Conservation (phyloP, 2,113 vertebrate genomes). For the Tor tambroides region DNA sequence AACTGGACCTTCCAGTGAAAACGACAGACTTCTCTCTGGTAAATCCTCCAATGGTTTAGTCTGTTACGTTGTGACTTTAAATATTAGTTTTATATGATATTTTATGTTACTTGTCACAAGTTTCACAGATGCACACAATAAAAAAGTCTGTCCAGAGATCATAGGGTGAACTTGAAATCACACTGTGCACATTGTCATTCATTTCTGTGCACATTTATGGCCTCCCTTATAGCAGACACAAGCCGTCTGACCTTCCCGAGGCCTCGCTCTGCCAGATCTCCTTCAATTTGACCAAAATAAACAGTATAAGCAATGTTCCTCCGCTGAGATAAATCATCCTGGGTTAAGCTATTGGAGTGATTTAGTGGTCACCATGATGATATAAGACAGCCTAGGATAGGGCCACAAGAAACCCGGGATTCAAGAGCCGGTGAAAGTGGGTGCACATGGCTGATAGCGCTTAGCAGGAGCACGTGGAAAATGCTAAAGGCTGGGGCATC, state of each 20-base stretch:
- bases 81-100: neutral
- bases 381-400: constrained; percentile 32
- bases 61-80: neutral
- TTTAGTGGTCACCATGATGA: constrained; percentile 40
- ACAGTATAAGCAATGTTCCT: constrained; percentile 31
- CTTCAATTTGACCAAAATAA: constrained; percentile 23
- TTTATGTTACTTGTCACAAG: neutral
- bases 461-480: constrained; percentile 13
- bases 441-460: constrained; percentile 28
- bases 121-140: neutral
- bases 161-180: neutral
- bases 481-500: constrained; percentile 29
- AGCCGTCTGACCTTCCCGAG: constrained; percentile 7
- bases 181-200: neutral
- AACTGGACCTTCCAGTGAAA: neutral
- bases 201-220: neutral
- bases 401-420: neutral
- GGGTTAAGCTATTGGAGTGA: constrained; percentile 37
- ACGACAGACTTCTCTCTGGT: neutral
- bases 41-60: neutral
- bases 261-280: constrained; percentile 8
- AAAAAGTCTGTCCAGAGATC: neutral
- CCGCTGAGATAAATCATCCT: constrained; percentile 37
- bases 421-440: neutral
- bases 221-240: neutral